Evolutionary conservation across 2,797 vertebrate genomes (phyloP).

Genomic region (Novumbra hubbsi): DNA sequence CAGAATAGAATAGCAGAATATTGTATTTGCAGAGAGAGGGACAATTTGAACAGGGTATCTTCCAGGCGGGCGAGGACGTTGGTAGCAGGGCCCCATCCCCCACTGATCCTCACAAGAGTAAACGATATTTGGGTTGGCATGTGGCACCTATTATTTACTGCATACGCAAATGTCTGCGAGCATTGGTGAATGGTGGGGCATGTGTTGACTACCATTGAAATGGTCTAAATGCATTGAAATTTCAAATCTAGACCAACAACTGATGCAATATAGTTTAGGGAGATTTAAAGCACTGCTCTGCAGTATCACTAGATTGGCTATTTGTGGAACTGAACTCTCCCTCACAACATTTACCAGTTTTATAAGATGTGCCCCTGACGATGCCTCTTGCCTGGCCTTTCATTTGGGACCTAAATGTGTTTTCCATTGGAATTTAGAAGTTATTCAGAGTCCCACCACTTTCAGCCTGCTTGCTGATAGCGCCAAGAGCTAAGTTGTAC

Average conservation of each 20-base stretch:
- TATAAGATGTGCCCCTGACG: neutral
- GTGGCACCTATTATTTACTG: neutral
- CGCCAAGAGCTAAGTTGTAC: neutral
- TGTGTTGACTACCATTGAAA: neutral
- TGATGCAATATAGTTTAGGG: neutral
- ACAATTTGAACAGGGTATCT: neutral
- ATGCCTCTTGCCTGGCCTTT: conserved; percentile 36
- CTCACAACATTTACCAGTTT: neutral
- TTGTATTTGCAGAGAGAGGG: neutral
- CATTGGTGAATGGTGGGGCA: neutral
- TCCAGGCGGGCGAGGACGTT: no score
- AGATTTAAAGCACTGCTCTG: neutral
- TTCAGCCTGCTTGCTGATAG: neutral
- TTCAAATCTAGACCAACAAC: neutral
- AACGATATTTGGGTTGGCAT: neutral
- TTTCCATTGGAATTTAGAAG: conserved; percentile 43
- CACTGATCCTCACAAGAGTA: neutral
- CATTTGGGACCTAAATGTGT: conserved; percentile 47
- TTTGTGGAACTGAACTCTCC: neutral
- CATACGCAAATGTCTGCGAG: neutral
- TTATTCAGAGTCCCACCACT: neutral
- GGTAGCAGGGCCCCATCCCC: neutral
- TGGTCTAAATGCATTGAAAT: neutral
- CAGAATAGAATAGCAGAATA: neutral
- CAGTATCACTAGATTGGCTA: neutral